Conservation (phyloP, 2,113 vertebrate species). For the Cebidichthys violaceus region DNA sequence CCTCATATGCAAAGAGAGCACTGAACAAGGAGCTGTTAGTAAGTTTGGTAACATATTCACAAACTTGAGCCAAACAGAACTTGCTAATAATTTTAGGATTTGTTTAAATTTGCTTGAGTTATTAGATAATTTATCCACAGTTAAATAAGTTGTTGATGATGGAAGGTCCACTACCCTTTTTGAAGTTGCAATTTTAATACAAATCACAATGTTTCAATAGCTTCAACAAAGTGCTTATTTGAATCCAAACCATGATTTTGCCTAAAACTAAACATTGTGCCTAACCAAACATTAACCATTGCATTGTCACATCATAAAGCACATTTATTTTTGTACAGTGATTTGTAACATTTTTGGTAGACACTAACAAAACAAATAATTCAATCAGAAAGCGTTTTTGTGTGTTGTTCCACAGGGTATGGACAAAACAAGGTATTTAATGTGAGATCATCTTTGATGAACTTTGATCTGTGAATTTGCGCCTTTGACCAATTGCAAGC, state of each 20-base stretch:
- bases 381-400: background rate
- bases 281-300: background rate
- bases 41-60: background rate
- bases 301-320: background rate
- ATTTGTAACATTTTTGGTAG: background rate
- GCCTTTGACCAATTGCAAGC: background rate
- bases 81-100: constrained; percentile 25
- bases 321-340: background rate
- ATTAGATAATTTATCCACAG: constrained; percentile 10
- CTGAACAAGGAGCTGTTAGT: constrained; percentile 21
- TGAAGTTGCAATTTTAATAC: background rate
- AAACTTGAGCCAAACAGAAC: background rate
- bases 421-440: background rate
- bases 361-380: background rate
- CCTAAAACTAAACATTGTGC: background rate
- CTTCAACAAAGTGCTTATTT: background rate
- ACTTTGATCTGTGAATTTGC: background rate
- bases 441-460: background rate
- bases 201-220: no score
- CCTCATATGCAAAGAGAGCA: background rate
- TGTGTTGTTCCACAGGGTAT: background rate
- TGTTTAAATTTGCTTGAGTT: constrained; percentile 24
- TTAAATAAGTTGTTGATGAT: constrained; percentile 26
- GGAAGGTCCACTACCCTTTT: background rate
- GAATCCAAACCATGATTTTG: background rate